Conservation (phyloP, 2,888 invertebrate species). For the Eupithecia abbreviata region DNA sequence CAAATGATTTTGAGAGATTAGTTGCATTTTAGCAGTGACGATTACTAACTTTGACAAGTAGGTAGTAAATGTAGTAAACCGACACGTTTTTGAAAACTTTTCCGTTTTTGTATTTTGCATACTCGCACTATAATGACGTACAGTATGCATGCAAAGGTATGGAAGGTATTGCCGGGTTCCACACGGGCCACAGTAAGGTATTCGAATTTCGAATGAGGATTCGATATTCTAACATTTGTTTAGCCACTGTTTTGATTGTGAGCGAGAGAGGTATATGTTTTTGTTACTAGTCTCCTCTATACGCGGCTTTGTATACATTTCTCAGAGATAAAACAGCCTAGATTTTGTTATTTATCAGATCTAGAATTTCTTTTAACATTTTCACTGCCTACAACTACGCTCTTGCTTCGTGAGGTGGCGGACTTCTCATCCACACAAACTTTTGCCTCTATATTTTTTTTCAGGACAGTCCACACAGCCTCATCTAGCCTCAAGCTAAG, state of each 20-base stretch:
- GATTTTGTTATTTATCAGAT: not conserved
- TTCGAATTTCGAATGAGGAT: not conserved
- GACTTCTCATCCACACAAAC: too few species aligned
- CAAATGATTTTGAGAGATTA: not conserved
- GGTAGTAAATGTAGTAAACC: not conserved
- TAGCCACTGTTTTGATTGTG: not conserved
- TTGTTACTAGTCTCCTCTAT: not conserved
- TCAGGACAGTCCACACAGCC: too few species aligned
- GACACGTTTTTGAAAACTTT: too few species aligned
- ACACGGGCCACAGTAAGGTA: not conserved
- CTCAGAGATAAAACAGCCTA: not conserved
- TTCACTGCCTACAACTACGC: too few species aligned
- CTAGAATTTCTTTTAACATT: too few species aligned
- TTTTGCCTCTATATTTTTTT: too few species aligned
- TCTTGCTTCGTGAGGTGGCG: too few species aligned
- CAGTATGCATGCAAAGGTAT: not conserved
- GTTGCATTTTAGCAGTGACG: not conserved
- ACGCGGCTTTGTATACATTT: not conserved
- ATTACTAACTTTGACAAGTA: not conserved
- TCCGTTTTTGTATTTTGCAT: not conserved
- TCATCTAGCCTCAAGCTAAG: too few species aligned
- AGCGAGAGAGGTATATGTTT: not conserved
- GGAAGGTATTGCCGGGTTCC: not conserved
- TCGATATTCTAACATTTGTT: not conserved
- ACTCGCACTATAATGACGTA: not conserved